Evolutionary conservation across 2,888 invertebrate species (phyloP).

Genomic region (Rotaria socialis): DNA sequence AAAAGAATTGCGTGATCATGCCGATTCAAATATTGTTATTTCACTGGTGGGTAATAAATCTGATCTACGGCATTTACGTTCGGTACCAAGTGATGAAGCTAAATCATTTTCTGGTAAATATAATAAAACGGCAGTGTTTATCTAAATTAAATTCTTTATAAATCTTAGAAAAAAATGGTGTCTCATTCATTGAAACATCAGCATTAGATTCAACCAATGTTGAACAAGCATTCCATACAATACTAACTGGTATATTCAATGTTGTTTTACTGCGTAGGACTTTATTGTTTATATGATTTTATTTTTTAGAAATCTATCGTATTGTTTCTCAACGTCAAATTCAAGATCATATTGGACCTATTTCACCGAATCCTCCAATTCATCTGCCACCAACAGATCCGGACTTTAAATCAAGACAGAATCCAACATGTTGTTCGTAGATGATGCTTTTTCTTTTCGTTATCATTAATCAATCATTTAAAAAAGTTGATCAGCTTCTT

Average conservation of each 20-base stretch:
- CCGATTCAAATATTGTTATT: conserved; percentile 98
- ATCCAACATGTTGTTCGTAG: conserved; percentile 9
- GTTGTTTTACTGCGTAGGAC: neutral
- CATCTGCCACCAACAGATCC: neutral
- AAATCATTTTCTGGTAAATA: conserved; percentile 76
- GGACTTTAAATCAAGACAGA: neutral
- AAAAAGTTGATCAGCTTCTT: neutral
- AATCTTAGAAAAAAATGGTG: conserved; percentile 74
- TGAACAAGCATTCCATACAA: conserved; percentile 99
- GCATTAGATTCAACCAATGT: conserved; percentile 99
- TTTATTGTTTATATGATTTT: neutral
- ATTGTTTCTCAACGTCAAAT: conserved; percentile 97
- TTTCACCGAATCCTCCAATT: neutral
- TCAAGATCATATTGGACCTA: conserved; percentile 75
- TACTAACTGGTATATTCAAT: conserved; percentile 77
- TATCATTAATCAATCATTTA: neutral
- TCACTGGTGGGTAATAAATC: conserved; percentile 77
- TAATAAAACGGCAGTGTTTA: neutral
- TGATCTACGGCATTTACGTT: conserved; percentile 73
- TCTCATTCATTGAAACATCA: conserved; percentile 97
- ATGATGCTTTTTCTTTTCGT: neutral
- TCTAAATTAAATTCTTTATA: neutral
- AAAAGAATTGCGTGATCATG: conserved; percentile 92
- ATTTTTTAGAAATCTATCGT: conserved; percentile 81
- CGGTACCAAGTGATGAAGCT: conserved; percentile 97